These are phyloP conservation scores for Philopedon plagiatum DNA, from an alignment of 2,888 invertebrate genomes.

Conservation along the genomic window DNA sequence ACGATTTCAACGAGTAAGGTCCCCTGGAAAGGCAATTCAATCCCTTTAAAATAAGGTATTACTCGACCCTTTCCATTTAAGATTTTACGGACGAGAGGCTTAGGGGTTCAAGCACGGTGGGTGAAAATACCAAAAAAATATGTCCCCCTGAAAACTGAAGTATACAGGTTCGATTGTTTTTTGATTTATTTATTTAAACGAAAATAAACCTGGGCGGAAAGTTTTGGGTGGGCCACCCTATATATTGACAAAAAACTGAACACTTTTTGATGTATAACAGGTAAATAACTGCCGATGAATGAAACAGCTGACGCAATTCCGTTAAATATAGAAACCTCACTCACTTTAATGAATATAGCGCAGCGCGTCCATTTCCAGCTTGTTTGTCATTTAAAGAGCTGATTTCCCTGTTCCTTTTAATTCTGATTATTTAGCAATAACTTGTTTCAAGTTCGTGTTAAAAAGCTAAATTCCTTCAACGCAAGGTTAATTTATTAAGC, in stretches of 20 bases:
- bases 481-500: background rate
- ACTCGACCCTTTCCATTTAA: too few species aligned
- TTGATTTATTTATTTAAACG: too few species aligned
- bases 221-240: too few species aligned
- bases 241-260: background rate
- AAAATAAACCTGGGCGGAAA: too few species aligned
- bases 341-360: conserved; percentile 26
- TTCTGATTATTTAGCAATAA: conserved; percentile 20
- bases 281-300: conserved; percentile 36
- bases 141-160: too few species aligned
- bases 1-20: too few species aligned
- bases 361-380: conserved; percentile 22
- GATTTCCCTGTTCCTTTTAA: conserved; percentile 14
- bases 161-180: too few species aligned
- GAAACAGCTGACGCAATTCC: conserved; percentile 28
- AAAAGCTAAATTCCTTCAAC: background rate
- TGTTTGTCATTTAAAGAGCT: conserved; percentile 21
- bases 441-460: conserved; percentile 18
- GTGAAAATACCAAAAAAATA: too few species aligned
- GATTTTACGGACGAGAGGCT: too few species aligned
- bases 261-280: background rate
- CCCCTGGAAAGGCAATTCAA: too few species aligned
- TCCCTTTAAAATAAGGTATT: too few species aligned
- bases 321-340: conserved; percentile 38
- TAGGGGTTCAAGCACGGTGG: too few species aligned